These are phyloP conservation scores for Caenorhabditis zanzibari DNA, from an alignment of 2,888 invertebrate species.

Conservation along the genomic window DNA sequence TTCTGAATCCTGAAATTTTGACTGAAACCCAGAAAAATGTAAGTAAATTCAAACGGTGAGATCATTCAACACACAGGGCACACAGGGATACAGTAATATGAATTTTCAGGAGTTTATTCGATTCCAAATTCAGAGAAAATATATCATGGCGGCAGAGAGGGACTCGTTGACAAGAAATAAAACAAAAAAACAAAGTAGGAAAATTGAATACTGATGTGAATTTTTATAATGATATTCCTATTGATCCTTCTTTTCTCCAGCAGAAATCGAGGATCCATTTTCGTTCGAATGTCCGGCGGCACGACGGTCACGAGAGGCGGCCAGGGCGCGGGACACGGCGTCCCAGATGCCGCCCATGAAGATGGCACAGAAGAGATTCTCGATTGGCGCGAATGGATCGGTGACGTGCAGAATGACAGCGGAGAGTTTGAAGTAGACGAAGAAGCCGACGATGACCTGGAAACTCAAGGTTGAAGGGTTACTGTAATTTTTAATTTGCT, in stretches of 20 bases:
- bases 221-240: conserved; percentile 55
- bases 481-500: neutral
- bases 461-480: conserved; percentile 14
- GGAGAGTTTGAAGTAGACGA: conserved; percentile 88
- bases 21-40: neutral
- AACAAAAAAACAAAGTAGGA: conserved; percentile 9
- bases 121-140: neutral
- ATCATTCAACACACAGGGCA: conserved; percentile 33
- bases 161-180: conserved; percentile 31
- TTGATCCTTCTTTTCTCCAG: conserved; percentile 79
- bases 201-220: conserved; percentile 7
- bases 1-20: too few relatives aligned
- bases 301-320: conserved; percentile 73
- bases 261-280: conserved; percentile 76
- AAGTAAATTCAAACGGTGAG: conserved; percentile 37
- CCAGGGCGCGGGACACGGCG: conserved; percentile 87
- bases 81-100: neutral
- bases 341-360: conserved; percentile 99
- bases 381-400: conserved; percentile 98
- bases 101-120: conserved; percentile 17
- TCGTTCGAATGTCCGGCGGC: conserved; percentile 74
- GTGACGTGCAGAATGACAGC: conserved; percentile 96
- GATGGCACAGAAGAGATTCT: conserved; percentile 96
- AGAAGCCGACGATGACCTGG: conserved; percentile 82
- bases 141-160: conserved; percentile 2